These are phyloP conservation scores for Parnassius orleans DNA, from an alignment of 2,888 invertebrate genomes.

Conservation along the genomic window DNA sequence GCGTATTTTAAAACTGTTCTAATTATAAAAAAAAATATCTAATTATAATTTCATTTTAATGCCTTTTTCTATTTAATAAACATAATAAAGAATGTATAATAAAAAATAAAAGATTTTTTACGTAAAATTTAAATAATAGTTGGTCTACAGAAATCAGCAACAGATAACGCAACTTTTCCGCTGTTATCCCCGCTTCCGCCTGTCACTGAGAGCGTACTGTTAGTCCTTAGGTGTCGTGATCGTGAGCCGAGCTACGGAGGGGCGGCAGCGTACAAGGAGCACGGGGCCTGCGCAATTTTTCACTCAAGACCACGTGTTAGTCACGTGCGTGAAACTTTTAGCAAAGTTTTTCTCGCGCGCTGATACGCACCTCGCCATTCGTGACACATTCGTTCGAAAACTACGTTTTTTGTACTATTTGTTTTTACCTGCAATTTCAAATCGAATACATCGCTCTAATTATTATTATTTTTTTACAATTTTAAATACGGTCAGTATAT, in stretches of 20 bases:
- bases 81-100: too few species aligned
- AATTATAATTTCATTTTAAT: too few species aligned
- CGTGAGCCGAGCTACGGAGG: constrained; percentile 35
- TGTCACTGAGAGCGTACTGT: constrained; percentile 2
- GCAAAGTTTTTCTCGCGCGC: constrained; percentile 53
- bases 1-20: too few species aligned
- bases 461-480: too few species aligned
- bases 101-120: too few species aligned
- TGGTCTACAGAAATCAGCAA: too few species aligned
- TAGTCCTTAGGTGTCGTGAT: constrained; percentile 28
- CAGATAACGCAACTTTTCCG: neutral
- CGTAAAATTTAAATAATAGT: too few species aligned
- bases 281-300: constrained; percentile 72
- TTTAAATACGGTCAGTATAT: neutral
- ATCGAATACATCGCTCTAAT: too few species aligned
- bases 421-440: neutral
- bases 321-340: constrained; percentile 71
- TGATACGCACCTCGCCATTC: neutral
- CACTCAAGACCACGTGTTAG: constrained; percentile 74
- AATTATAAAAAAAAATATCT: too few species aligned
- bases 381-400: constrained; percentile 3
- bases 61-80: too few species aligned
- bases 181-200: constrained; percentile 15
- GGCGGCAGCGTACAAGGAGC: constrained; percentile 51
- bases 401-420: neutral